Evolutionary conservation across 1,140 invertebrate genomes (phyloP).

Genomic region (Nephila pilipes): DNA sequence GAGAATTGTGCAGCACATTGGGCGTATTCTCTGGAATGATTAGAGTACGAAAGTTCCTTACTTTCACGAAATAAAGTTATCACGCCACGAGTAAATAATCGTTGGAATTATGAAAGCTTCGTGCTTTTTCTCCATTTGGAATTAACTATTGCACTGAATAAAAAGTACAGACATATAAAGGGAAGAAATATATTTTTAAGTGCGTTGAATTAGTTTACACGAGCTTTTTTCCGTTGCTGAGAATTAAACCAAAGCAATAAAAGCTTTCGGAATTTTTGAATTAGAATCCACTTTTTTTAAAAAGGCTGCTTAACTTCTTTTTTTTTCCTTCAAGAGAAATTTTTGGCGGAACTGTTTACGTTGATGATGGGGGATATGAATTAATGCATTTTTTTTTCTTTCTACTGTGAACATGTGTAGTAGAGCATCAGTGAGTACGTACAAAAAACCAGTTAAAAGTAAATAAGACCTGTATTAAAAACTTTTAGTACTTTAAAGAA

Average conservation of each 20-base stretch:
- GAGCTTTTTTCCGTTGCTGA: neutral
- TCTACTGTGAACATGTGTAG: too few species aligned
- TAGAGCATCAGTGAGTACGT: too few species aligned
- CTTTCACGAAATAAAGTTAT: neutral
- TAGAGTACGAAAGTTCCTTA: neutral
- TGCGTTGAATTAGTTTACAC: neutral
- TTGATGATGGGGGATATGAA: too few species aligned
- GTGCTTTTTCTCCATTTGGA: conserved; percentile 5
- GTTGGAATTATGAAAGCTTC: neutral
- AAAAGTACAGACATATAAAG: neutral
- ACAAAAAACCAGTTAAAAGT: too few species aligned
- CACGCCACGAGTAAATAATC: conserved; percentile 22
- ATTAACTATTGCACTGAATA: neutral
- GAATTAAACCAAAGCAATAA: neutral
- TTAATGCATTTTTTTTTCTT: too few species aligned
- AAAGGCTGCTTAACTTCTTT: too few species aligned
- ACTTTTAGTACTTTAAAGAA: too few species aligned
- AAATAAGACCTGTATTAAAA: too few species aligned
- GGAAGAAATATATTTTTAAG: neutral
- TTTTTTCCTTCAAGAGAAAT: neutral
- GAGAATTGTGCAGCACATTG: neutral
- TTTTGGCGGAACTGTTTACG: too few species aligned
- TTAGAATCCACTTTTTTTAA: neutral
- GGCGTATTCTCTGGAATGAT: neutral
- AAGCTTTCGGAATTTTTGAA: neutral